Conservation (phyloP, 2,888 invertebrate genomes). For the Eilema depressum region DNA sequence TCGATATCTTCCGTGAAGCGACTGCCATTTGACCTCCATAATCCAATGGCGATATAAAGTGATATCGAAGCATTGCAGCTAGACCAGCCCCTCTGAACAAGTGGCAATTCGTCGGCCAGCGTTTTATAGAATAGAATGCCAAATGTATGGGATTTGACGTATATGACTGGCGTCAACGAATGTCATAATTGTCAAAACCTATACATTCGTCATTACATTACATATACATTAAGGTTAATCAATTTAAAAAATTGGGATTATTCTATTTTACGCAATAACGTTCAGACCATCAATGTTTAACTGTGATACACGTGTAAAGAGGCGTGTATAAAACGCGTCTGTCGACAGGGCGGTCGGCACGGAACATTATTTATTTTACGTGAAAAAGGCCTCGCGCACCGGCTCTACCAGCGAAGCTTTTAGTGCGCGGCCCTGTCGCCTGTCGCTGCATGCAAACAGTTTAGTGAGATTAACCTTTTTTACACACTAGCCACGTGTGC, state of each 20-base stretch:
- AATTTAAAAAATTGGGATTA: neutral
- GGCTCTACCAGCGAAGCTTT: slow-evolving; percentile 65
- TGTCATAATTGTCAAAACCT: too few relatives aligned
- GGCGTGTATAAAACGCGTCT: slow-evolving; percentile 58
- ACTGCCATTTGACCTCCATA: too few relatives aligned
- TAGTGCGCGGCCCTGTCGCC: slow-evolving; percentile 61
- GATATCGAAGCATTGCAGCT: too few relatives aligned
- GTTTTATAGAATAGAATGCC: too few relatives aligned
- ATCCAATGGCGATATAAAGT: too few relatives aligned
- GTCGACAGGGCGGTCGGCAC: slow-evolving; percentile 70
- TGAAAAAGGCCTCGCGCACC: slow-evolving; percentile 56
- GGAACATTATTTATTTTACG: slow-evolving; percentile 84
- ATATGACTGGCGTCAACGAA: too few relatives aligned
- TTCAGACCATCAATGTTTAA: slow-evolving; percentile 53
- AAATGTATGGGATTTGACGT: too few relatives aligned
- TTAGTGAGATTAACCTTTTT: slow-evolving; percentile 70
- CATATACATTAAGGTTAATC: too few relatives aligned
- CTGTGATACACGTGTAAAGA: slow-evolving; percentile 57
- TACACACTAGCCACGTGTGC: slow-evolving; percentile 46
- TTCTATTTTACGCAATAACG: neutral
- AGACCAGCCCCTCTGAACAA: too few relatives aligned
- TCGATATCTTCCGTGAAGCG: too few relatives aligned
- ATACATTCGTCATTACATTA: too few relatives aligned
- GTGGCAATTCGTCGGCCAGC: too few relatives aligned
- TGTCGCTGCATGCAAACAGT: slow-evolving; percentile 76